Evolutionary conservation across 53 echinoderm and acorn worm species (phyloP), one percentile per base, ranked within the genome.

Genomic region (Apostichopus leukothele): DNA sequence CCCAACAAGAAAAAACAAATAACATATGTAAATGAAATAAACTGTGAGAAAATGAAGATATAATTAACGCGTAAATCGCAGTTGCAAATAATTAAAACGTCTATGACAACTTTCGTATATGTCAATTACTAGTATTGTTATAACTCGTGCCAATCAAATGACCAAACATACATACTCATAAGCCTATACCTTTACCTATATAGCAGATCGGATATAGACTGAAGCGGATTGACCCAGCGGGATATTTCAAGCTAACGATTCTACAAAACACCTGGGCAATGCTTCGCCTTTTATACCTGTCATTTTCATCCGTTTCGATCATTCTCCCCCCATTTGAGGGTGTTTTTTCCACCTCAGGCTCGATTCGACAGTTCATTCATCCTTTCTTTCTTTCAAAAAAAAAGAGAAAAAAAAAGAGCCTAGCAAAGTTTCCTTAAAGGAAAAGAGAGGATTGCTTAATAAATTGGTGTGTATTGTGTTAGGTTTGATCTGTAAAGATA

Each of bases 391-490:
- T 39, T 39, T 39, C 39, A 39, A 39, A 39, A 25, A 25, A 25
- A 25, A 52, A 78, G n/a, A 78, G n/a, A n/a, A n/a, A 79, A 51
- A 79, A 52, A 79, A 51, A 79, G 50, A 51, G 51, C 53, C 39
- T 39, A 39, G 39, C n/a, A 52, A 79, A 79, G n/a, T 51, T 79
- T 53, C 5, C 79, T 79, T 53, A 79, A 27, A 79, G 51, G 79
- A 11, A 16, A 61, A 63, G 79, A 79, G 39, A 79, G 79, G 53
- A 79, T 79, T 79, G 79, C 79, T 79, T 79, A 79, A 79, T 79
- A 79, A 79, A 79, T 79, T 79, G 79, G 79, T 79, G 52, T 51
- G n/a, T 13, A 79, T 79, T 79, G 79, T 79, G 79, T 18, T 18
- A 53, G 52, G 50, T 51, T 53, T 63, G 63, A 63, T 63, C 63